Evolutionary conservation across 2,797 vertebrate genomes (phyloP).

Genomic region (Aulostomus chinensis): DNA sequence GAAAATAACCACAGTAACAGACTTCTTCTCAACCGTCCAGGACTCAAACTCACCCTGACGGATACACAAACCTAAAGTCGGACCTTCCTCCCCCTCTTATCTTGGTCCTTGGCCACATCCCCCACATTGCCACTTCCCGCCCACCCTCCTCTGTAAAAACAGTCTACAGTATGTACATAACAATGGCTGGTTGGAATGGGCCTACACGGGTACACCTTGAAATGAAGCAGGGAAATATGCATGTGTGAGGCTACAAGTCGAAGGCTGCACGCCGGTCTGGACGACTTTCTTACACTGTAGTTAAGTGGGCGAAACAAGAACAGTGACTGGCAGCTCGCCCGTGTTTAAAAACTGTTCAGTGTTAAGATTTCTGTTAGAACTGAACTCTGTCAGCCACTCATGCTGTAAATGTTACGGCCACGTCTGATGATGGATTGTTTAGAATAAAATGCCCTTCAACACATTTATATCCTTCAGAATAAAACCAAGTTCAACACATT

Average conservation of each 20-base stretch:
- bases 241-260: conserved; percentile 2
- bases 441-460: too few species aligned
- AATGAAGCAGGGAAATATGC: background rate
- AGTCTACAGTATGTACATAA: conserved; percentile 33
- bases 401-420: too few species aligned
- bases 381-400: too few species aligned
- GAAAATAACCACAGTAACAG: conserved; percentile 20
- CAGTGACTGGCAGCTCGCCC: too few species aligned
- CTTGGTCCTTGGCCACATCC: conserved; percentile 44
- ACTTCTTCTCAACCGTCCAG: conserved; percentile 7
- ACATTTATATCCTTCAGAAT: too few species aligned
- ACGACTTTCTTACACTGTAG: conserved; percentile 5
- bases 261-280: background rate
- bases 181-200: conserved; percentile 37
- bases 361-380: too few species aligned
- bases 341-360: too few species aligned
- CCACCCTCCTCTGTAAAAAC: conserved; percentile 6
- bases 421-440: too few species aligned
- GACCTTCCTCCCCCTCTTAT: conserved; percentile 45
- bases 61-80: conserved; percentile 23
- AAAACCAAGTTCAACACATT: too few species aligned
- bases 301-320: background rate
- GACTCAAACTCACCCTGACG: background rate
- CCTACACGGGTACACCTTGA: conserved; percentile 8
- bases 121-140: conserved; percentile 35